phyloP scores from a whole-genome alignment of 2,113 vertebrate species.

The Vulpes lagopus region DNA sequence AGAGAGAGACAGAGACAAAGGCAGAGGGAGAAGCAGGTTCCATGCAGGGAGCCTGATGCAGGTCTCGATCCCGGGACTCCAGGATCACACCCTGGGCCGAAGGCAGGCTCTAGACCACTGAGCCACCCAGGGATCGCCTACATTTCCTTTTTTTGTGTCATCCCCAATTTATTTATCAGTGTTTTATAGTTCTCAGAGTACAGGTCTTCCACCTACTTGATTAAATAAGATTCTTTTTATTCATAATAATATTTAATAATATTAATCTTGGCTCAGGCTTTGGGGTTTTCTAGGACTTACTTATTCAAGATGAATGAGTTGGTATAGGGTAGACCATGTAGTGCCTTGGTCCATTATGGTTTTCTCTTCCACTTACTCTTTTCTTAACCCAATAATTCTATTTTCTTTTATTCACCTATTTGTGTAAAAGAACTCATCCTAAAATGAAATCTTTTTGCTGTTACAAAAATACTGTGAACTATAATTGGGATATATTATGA shows the following conservation, averaged over 20 bases:
- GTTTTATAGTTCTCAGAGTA: background rate
- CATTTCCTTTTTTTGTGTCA: background rate
- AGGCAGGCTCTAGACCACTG: too few relatives aligned
- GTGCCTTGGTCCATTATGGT: background rate
- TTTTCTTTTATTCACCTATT: background rate
- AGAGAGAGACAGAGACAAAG: too few relatives aligned
- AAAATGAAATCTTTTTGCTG: background rate
- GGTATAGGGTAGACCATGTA: background rate
- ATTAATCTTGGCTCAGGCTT: background rate
- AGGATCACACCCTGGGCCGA: too few relatives aligned
- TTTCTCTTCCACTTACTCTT: background rate
- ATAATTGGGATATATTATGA: background rate
- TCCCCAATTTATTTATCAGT: background rate
- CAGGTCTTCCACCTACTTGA: background rate
- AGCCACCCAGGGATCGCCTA: too few relatives aligned
- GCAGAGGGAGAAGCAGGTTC: too few relatives aligned
- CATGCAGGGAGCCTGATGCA: too few relatives aligned
- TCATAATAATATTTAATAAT: too few relatives aligned
- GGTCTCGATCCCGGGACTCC: too few relatives aligned
- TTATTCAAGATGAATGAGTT: conserved; percentile 18
- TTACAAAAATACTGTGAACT: conserved; percentile 8
- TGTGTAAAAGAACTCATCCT: background rate
- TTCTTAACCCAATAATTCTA: background rate
- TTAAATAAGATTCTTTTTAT: background rate
- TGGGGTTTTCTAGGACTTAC: background rate